These are phyloP conservation scores for Gouania willdenowi DNA, from an alignment of 2,797 vertebrate genomes.

Conservation along the genomic window DNA sequence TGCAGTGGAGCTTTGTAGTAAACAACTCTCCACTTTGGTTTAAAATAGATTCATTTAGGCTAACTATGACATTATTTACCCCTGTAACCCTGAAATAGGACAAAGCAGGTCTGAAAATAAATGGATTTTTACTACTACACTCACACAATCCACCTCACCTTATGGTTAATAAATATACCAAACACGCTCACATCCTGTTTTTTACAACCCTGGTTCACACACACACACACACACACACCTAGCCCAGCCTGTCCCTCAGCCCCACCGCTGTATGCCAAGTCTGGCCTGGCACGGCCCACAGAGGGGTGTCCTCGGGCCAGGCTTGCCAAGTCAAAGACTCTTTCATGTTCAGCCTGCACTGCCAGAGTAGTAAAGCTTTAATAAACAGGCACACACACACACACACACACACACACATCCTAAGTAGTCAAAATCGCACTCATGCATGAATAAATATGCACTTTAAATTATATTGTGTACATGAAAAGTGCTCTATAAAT, in stretches of 20 bases:
- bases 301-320: conserved; percentile 83
- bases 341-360: conserved; percentile 71
- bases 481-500: too few species aligned
- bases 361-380: conserved; percentile 68
- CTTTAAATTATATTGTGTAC: too few species aligned
- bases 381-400: conserved; percentile 51
- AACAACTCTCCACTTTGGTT: too few species aligned
- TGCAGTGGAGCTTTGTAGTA: too few species aligned
- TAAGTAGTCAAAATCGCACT: conserved; percentile 53
- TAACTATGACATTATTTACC: too few species aligned
- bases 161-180: conserved; percentile 43
- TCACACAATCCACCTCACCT: conserved; percentile 31
- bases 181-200: conserved; percentile 23
- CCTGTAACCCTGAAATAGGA: too few species aligned
- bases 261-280: conserved; percentile 79
- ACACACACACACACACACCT: conserved; percentile 37
- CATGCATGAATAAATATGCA: too few species aligned
- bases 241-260: conserved; percentile 76
- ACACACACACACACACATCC: conserved; percentile 28
- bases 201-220: conserved; percentile 3
- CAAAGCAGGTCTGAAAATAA: too few species aligned
- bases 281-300: conserved; percentile 82
- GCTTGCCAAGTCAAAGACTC: conserved; percentile 83
- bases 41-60: too few species aligned
- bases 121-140: too few species aligned